Base-by-base conservation (phyloP, 2,797 vertebrate species). In the Nasua narica region DNA sequence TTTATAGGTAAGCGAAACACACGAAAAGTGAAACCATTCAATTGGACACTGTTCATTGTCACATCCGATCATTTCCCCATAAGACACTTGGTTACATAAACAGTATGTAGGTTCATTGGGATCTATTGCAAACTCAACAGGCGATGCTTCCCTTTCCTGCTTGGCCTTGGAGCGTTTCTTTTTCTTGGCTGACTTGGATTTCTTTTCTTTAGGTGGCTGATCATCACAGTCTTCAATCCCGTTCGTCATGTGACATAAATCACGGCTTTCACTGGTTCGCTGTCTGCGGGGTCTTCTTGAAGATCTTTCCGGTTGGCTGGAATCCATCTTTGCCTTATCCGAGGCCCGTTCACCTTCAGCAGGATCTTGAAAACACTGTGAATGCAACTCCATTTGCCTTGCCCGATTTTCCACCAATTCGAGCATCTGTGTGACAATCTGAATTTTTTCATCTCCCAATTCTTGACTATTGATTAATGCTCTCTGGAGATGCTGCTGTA, bases 1-100 rank as follows among this genome's bases (percentile, higher is more conserved):
- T 97, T 99, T 99, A 98, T 99, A 99, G 35, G 99, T 99, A 83
- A 99, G 99, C 96, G 99, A 99, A 96, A 99, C 99, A 70, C 99
- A 99, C 0, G 99, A 99, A 88, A 99, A 99, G 98, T 99, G 99
- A 98, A 99, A 99, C 99, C 99, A 99, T 98, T 99, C 99, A 0
- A 99, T 99, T 87, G 99, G 99, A 97, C 99, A 99, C 97, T 99
- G 99, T 97, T 99, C 99, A 3, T 99, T 99, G 98, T 99, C 99
- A 90, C 99, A 99, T 37, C 99, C 99, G 56, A 99, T 99, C 99
- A 99, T 99, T 98, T 99, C 99, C 0, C 99, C 99, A 0, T 99
- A 99, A 76, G 99, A 99, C 98, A 99, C 99, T 97, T 99, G 99
- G 98, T 99, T 99, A 76, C 99, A 99, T 58, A 99, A 99, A 97